A percentile compares a stretch with the other conserved stretches of the same genome.
phyloP scores from a whole-genome alignment of 2,888 invertebrate genomes.

The Liopterus haemorrhoidalis region DNA sequence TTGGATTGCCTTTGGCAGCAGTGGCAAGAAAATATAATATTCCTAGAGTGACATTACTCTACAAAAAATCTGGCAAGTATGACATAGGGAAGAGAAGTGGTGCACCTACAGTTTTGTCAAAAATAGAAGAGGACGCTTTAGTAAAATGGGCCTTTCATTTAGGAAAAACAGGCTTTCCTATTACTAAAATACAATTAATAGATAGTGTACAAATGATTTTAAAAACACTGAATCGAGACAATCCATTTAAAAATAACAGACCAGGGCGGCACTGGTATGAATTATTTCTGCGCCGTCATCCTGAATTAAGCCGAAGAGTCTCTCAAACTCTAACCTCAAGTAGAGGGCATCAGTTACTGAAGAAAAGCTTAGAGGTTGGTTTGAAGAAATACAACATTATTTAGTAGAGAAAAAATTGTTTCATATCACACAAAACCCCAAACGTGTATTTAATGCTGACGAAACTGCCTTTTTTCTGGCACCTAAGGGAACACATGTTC shows the following conservation, averaged over 20 bases:
- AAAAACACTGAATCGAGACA: slow-evolving; percentile 9
- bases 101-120: slow-evolving; percentile 14
- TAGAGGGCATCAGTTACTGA: slow-evolving; percentile 32
- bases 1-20: slow-evolving; percentile 20
- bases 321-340: slow-evolving; percentile 34
- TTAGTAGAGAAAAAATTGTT: slow-evolving; percentile 29
- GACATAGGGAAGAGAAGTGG: slow-evolving; percentile 6
- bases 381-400: slow-evolving; percentile 31
- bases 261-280: slow-evolving; percentile 32
- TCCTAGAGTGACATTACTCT: slow-evolving; percentile 23
- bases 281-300: slow-evolving; percentile 15
- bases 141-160: slow-evolving; percentile 31
- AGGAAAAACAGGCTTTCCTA: slow-evolving; percentile 30
- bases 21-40: slow-evolving; percentile 29
- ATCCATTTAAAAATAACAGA: slow-evolving; percentile 16
- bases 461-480: slow-evolving; percentile 39
- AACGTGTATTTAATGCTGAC: slow-evolving; percentile 37
- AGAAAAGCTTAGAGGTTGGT: slow-evolving; percentile 34
- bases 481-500: slow-evolving; percentile 37
- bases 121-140: slow-evolving; percentile 27
- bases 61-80: slow-evolving; percentile 24
- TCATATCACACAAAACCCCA: slow-evolving; percentile 31
- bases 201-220: slow-evolving; percentile 31
- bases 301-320: slow-evolving; percentile 33
- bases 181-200: slow-evolving; percentile 32